Base-by-base conservation (phyloP, 35 echinoderm and acorn worm genomes). In the Antedon bifida region DNA sequence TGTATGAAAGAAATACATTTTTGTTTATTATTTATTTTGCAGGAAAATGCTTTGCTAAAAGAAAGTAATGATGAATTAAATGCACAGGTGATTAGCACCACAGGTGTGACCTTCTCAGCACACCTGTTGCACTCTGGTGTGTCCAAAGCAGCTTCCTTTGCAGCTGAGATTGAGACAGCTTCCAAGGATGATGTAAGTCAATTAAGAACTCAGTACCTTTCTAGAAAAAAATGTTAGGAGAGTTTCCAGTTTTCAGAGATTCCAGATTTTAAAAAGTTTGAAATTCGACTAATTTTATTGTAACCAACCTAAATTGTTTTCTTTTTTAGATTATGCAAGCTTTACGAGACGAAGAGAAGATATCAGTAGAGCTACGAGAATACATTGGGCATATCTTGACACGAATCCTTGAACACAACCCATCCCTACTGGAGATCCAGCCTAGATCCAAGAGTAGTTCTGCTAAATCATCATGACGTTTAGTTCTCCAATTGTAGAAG, bases 61-160 rank as follows among this genome's bases (percentile, higher is more conserved):
- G 94, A 97, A 19, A 79, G 84, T 0, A 90, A 97, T 74, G 94
- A 97, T 42, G 94, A 97, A 36, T 36, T 92, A 76, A 97, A 84
- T 92, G 94, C 90, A 0, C 90, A 92, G 79, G 78, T 97, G 73
- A 81, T 97, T 0, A 92, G 91, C 76, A 87, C n/a, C n/a, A 88
- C 74, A 84, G 10, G 90, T 64, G 84, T 97, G 35, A 84, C 89
- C 35, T 90, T 97, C 14, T 87, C 90, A 39, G 77, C 81, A 29
- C 85, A 79, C 73, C 78, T 97, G 23, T 85, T 92, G 0, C 90
- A 97, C 31, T 82, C 79, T 77, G 94, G 90, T 4, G 86, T 83
- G 12, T 78, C 51, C 16, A 92, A 85, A 33, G 88, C 87, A 73
- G 90, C 92, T 74, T 97, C 94, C 0, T 92, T 97, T 75, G 94